These are phyloP conservation scores for Hirtodrosophila cameraria DNA, from an alignment of 2,888 invertebrate species.

Conservation along the genomic window DNA sequence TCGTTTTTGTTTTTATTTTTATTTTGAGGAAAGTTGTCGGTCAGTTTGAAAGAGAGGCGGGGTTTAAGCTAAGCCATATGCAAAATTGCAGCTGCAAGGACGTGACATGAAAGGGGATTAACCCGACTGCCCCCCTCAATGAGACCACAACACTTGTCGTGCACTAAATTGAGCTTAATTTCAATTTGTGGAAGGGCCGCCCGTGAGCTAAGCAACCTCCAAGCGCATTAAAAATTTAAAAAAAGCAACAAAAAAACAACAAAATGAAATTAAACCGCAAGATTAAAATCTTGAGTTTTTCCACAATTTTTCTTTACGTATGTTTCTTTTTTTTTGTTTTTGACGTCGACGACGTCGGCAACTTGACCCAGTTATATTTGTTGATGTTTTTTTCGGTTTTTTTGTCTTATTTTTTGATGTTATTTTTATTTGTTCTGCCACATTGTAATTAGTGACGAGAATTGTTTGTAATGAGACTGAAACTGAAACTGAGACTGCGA, in stretches of 20 bases:
- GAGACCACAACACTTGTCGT: slow-evolving; percentile 40
- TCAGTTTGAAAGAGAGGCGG: not conserved
- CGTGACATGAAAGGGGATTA: slow-evolving; percentile 2
- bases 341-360: slow-evolving; percentile 43
- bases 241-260: not conserved
- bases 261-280: slow-evolving; percentile 70
- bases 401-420: slow-evolving; percentile 29
- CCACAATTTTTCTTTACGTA: slow-evolving; percentile 64
- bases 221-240: slow-evolving; percentile 17
- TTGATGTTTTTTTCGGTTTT: slow-evolving; percentile 59
- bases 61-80: slow-evolving; percentile 16
- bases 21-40: slow-evolving; percentile 37
- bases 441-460: slow-evolving; percentile 77
- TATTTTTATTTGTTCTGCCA: slow-evolving; percentile 69
- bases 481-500: slow-evolving; percentile 40
- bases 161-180: slow-evolving; percentile 53
- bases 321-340: slow-evolving; percentile 29
- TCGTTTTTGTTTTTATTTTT: no score
- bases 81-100: slow-evolving; percentile 42
- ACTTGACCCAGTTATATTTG: slow-evolving; percentile 78
- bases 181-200: slow-evolving; percentile 50
- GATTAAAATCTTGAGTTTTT: slow-evolving; percentile 75
- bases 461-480: slow-evolving; percentile 71
- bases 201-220: slow-evolving; percentile 43
- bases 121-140: not conserved